phyloP scores from a whole-genome alignment of 1,140 invertebrate species.

The Anastrepha ludens region DNA sequence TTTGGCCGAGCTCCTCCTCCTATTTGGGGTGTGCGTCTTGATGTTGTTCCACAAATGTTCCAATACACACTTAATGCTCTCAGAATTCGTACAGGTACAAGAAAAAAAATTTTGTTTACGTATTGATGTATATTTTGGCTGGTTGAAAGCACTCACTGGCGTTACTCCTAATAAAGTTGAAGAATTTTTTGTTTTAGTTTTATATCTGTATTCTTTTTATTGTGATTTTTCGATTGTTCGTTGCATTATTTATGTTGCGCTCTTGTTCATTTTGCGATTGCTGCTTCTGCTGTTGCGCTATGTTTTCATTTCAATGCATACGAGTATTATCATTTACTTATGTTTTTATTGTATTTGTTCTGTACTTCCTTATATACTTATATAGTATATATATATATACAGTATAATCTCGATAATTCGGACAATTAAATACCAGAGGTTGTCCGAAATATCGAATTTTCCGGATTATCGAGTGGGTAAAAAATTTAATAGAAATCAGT shows the following conservation, averaged over 20 bases:
- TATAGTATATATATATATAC: not conserved
- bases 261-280: not conserved
- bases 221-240: not conserved
- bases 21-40: too few species aligned
- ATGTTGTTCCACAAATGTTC: too few species aligned
- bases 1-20: too few species aligned
- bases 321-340: not conserved
- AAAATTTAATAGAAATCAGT: too few species aligned
- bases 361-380: not conserved
- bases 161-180: not conserved
- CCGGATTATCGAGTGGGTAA: too few species aligned
- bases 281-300: not conserved
- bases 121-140: not conserved
- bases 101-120: not conserved
- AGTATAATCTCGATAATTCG: too few species aligned
- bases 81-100: too few species aligned
- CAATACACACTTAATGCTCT: too few species aligned
- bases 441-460: too few species aligned
- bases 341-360: not conserved
- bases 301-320: too few species aligned
- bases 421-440: too few species aligned
- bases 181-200: not conserved
- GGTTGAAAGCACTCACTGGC: slow-evolving; percentile 4
- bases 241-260: not conserved
- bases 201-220: not conserved